phyloP scores from a whole-genome alignment of 2,797 vertebrate genomes.

The Hemitrygon akajei region DNA sequence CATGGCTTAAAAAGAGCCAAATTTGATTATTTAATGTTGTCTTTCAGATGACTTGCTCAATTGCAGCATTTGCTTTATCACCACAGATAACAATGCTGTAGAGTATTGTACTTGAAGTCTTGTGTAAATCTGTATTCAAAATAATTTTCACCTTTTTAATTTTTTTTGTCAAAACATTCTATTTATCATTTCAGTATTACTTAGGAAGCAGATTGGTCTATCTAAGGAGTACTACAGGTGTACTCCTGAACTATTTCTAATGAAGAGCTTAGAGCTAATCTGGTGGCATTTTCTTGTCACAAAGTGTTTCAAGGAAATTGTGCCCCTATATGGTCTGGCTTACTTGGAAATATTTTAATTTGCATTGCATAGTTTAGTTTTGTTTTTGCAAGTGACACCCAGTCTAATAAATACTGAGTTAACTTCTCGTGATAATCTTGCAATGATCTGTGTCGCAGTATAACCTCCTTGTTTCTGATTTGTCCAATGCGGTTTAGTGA shows the following conservation, averaged over 20 bases:
- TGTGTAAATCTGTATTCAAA: background rate
- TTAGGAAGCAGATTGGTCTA: background rate
- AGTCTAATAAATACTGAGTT: background rate
- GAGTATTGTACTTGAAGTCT: background rate
- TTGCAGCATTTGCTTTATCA: background rate
- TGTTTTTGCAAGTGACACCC: background rate
- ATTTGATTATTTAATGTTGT: background rate
- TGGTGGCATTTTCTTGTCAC: background rate
- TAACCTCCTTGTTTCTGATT: background rate
- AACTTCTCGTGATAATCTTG: background rate
- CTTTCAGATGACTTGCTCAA: background rate
- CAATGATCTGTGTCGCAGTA: background rate
- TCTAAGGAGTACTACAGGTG: background rate
- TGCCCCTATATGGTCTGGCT: background rate
- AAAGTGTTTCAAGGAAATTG: background rate
- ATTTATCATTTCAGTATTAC: background rate
- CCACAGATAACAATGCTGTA: background rate
- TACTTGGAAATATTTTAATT: background rate
- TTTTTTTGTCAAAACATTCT: background rate
- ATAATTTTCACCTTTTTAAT: background rate
- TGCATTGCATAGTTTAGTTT: background rate
- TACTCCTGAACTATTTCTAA: background rate
- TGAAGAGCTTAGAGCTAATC: background rate
- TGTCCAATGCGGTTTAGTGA: background rate
- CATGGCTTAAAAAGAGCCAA: background rate